Conservation (phyloP, 2,113 vertebrate genomes). For the Peromyscus californicus region DNA sequence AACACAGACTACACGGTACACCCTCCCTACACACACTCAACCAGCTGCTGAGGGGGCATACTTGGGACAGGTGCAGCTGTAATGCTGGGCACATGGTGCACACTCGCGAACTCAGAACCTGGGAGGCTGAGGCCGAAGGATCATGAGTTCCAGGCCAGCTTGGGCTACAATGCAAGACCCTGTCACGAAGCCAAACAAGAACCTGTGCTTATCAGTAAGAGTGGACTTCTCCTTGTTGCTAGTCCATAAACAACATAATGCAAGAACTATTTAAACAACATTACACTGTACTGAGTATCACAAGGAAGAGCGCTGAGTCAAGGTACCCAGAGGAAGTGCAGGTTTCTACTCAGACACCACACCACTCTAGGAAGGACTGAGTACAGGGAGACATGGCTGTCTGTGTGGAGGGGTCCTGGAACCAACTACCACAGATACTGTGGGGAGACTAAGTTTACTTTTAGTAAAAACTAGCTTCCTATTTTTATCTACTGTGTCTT, state of each 20-base stretch:
- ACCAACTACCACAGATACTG: not conserved
- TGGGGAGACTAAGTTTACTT: not conserved
- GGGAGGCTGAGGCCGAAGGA: not conserved
- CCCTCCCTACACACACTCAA: not conserved
- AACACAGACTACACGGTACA: not conserved
- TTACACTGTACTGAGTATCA: not conserved
- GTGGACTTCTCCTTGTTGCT: not conserved
- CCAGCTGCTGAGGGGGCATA: not conserved
- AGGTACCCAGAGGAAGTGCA: not conserved
- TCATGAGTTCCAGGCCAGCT: not conserved
- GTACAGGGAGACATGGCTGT: not conserved
- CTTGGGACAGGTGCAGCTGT: not conserved
- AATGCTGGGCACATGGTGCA: not conserved
- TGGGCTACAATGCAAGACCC: not conserved
- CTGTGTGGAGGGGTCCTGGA: not conserved
- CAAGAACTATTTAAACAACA: not conserved
- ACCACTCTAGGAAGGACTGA: not conserved
- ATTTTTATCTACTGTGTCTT: slow-evolving; percentile 14
- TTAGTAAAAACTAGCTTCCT: not conserved
- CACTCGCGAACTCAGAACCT: not conserved
- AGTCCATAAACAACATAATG: not conserved
- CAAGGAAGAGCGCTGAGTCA: not conserved
- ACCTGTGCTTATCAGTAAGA: not conserved
- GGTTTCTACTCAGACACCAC: not conserved
- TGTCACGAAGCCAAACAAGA: not conserved